Percentiles rank a stretch among this genome's conserved stretches.
Conservation (phyloP, 2,888 invertebrate genomes). For the Odontocolon sp. region DNA sequence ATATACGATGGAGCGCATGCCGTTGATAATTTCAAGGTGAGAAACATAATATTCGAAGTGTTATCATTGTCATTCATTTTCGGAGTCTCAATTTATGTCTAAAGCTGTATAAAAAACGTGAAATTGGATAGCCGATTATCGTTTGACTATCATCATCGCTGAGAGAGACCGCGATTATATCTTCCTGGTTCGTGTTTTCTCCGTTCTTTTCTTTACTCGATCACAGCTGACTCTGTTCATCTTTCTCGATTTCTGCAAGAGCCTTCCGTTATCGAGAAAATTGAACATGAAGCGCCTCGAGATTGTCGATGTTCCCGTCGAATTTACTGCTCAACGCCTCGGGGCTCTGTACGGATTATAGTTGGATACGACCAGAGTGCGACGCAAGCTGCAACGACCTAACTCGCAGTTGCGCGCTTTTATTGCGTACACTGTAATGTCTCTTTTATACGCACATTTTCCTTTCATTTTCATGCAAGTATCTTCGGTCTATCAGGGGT, state of each 20-base stretch:
- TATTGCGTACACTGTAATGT: not conserved
- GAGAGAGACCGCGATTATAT: constrained; percentile 51
- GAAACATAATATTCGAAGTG: no score
- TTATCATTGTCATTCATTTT: no score
- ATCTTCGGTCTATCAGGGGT: not conserved
- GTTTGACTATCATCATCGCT: constrained; percentile 10
- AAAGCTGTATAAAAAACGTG: constrained; percentile 28
- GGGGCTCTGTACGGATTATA: not conserved
- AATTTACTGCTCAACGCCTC: not conserved
- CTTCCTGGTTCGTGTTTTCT: constrained; percentile 27
- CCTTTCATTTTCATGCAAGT: not conserved
- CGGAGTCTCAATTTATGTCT: constrained; percentile 41
- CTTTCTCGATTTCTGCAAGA: not conserved
- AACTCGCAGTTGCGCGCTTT: not conserved
- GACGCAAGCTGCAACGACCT: not conserved
- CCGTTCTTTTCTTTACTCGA: not conserved
- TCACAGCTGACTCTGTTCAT: not conserved
- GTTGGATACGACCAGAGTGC: not conserved
- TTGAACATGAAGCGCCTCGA: constrained; percentile 5
- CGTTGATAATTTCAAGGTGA: constrained; percentile 93
- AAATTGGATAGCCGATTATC: constrained; percentile 46
- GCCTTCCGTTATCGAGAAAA: not conserved
- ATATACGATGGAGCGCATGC: constrained; percentile 97
- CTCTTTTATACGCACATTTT: not conserved
- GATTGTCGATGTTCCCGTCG: not conserved